phyloP scores from a whole-genome alignment of 2,113 vertebrate genomes.

The Protomyctophum bolini region DNA sequence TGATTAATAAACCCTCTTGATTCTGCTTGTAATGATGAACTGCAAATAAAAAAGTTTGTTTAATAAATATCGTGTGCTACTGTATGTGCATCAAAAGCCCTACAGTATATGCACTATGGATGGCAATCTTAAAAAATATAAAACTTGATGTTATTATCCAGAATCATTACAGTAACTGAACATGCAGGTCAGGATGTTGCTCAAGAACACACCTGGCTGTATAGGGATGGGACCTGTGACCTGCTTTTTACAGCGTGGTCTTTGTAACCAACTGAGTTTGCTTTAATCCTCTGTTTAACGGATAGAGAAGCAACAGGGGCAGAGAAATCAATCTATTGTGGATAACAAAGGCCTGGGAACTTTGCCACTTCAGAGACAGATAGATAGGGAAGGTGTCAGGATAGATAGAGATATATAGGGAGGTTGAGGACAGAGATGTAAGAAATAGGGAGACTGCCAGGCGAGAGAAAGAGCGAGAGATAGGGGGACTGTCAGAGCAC shows the following conservation, averaged over 20 bases:
- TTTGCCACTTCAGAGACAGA: slow-evolving; percentile 24
- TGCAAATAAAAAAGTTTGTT: too few relatives aligned
- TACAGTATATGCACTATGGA: slow-evolving; percentile 18
- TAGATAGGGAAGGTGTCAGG: slow-evolving; percentile 22
- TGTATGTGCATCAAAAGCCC: neutral
- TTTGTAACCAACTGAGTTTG: slow-evolving; percentile 58
- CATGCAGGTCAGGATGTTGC: too few relatives aligned
- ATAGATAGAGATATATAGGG: slow-evolving; percentile 35
- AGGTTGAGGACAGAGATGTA: slow-evolving; percentile 1
- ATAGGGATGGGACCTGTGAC: slow-evolving; percentile 27
- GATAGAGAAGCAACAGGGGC: too few relatives aligned
- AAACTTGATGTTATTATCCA: too few relatives aligned
- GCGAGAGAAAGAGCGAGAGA: slow-evolving; percentile 3
- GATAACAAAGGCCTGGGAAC: slow-evolving; percentile 38
- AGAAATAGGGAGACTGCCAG: neutral
- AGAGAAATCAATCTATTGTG: slow-evolving; percentile 24
- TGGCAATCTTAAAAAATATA: too few relatives aligned
- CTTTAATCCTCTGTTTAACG: slow-evolving; percentile 68
- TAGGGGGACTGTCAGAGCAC: slow-evolving; percentile 19
- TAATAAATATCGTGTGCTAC: too few relatives aligned
- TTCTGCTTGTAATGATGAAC: too few relatives aligned
- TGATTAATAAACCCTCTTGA: too few relatives aligned
- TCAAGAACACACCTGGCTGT: neutral
- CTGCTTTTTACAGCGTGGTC: too few relatives aligned
- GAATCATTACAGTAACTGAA: too few relatives aligned